Evolutionary conservation across 1,140 invertebrate species (phyloP).

Genomic region (Drosophila lacertosa): DNA sequence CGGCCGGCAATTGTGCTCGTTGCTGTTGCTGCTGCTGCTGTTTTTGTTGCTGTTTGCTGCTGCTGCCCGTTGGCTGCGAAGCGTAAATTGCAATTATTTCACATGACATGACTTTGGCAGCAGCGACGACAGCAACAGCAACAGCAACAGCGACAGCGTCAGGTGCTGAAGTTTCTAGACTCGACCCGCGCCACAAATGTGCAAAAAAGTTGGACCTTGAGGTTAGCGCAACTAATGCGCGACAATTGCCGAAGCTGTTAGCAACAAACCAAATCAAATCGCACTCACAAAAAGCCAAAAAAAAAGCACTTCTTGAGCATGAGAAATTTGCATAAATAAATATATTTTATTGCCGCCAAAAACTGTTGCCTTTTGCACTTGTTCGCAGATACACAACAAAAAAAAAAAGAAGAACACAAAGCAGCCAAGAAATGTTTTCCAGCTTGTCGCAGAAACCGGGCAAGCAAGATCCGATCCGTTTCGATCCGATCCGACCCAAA

Average conservation of each 20-base stretch:
- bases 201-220: slow-evolving; percentile 48
- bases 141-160: slow-evolving; percentile 9
- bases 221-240: slow-evolving; percentile 54
- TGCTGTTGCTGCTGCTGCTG: slow-evolving; percentile 32
- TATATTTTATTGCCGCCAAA: slow-evolving; percentile 26
- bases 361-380: slow-evolving; percentile 56
- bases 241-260: slow-evolving; percentile 42
- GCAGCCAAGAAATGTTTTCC: slow-evolving; percentile 65
- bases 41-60: not conserved
- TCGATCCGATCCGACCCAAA: no score
- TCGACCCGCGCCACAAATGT: slow-evolving; percentile 8
- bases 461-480: slow-evolving; percentile 37
- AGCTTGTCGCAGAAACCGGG: slow-evolving; percentile 43
- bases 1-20: slow-evolving; percentile 52
- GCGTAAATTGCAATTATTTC: slow-evolving; percentile 76
- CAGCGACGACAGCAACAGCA: slow-evolving; percentile 26
- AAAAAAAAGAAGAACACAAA: not conserved
- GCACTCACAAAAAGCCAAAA: slow-evolving; percentile 6
- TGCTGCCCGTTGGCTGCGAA: slow-evolving; percentile 53
- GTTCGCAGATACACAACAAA: slow-evolving; percentile 29
- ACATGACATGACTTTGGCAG: slow-evolving; percentile 71
- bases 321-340: slow-evolving; percentile 74
- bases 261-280: slow-evolving; percentile 3
- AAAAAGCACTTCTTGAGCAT: slow-evolving; percentile 8
- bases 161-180: slow-evolving; percentile 43